Conservation (phyloP, 2,888 invertebrate species). For the Merodon equestris region DNA sequence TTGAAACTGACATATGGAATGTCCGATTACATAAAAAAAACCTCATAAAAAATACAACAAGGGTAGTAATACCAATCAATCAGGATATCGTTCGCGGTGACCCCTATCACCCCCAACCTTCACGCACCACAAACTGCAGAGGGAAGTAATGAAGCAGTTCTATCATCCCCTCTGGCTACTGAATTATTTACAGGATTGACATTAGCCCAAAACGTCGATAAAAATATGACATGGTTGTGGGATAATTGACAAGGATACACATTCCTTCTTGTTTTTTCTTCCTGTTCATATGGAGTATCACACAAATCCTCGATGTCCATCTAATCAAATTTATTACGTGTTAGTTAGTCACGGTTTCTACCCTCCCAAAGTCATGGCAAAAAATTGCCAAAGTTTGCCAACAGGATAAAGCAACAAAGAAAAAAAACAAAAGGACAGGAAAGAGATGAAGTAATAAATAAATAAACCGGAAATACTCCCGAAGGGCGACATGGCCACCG, state of each 20-base stretch:
- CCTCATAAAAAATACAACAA: constrained; percentile 19
- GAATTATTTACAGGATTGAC: constrained; percentile 68
- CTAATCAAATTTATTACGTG: constrained; percentile 69
- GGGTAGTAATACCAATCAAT: constrained; percentile 58
- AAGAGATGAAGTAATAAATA: constrained; percentile 57
- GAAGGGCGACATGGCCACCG: constrained; percentile 37
- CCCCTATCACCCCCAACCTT: constrained; percentile 57
- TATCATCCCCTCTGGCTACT: constrained; percentile 63
- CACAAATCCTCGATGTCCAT: constrained; percentile 40
- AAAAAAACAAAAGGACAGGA: constrained; percentile 12
- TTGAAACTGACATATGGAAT: constrained; percentile 62
- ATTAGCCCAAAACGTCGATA: constrained; percentile 59
- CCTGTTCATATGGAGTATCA: constrained; percentile 17
- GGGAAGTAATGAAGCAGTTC: constrained; percentile 59
- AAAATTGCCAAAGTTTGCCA: constrained; percentile 55
- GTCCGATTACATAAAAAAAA: constrained; percentile 41
- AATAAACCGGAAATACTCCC: constrained; percentile 67
- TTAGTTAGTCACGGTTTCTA: constrained; percentile 64
- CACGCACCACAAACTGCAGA: constrained; percentile 2
- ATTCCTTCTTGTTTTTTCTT: neutral
- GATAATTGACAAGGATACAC: constrained; percentile 65
- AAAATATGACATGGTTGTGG: constrained; percentile 64
- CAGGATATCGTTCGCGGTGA: constrained; percentile 51
- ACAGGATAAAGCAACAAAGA: neutral
- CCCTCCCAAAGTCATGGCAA: constrained; percentile 7